Conservation (phyloP, 2,113 vertebrate genomes). For the Cyrtonyx montezumae region DNA sequence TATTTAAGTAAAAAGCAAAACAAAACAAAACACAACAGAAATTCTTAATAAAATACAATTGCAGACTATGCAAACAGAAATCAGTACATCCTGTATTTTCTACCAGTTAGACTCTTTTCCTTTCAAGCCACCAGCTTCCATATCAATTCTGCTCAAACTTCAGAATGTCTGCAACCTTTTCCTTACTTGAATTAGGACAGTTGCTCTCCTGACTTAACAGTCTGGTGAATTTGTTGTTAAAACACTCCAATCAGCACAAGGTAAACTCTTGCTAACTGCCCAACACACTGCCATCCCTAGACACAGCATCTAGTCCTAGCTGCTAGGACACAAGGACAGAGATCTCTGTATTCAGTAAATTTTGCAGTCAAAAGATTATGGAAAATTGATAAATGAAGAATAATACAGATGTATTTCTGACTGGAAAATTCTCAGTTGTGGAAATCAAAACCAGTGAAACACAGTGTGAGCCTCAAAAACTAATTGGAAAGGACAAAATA, state of each 20-base stretch:
- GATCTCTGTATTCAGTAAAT: background rate
- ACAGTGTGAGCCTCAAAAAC: background rate
- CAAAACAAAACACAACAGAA: background rate
- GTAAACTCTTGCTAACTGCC: background rate
- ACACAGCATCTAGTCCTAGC: accelerated
- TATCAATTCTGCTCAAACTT: background rate
- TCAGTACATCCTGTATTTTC: background rate
- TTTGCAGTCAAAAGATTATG: background rate
- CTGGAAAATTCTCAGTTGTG: background rate
- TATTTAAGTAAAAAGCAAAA: background rate
- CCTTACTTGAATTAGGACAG: background rate
- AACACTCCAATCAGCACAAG: background rate
- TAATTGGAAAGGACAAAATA: background rate
- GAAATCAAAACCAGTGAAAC: background rate
- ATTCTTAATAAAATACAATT: background rate
- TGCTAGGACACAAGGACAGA: background rate
- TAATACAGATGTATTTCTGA: background rate
- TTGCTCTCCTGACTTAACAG: background rate
- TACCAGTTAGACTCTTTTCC: background rate
- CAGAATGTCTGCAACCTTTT: background rate
- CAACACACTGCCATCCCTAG: background rate
- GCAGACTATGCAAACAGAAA: background rate
- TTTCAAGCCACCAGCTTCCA: background rate
- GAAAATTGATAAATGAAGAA: background rate
- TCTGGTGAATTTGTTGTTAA: background rate